Evolutionary conservation across 1,140 invertebrate species (phyloP).

Genomic region (Drosophila seguyi): DNA sequence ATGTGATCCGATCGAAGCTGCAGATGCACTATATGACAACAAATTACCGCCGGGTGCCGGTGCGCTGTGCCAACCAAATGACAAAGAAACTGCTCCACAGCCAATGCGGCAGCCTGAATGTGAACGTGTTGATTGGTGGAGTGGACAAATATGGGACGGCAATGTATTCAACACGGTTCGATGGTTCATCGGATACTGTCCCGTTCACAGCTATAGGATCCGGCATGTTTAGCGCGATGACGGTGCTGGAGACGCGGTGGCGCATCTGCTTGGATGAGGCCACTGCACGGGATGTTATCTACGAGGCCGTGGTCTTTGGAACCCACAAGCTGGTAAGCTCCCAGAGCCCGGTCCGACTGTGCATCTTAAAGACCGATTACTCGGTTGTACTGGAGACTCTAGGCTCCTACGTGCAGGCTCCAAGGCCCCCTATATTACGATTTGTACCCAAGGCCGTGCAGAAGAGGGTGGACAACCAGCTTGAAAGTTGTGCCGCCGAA

Average conservation of each 20-base stretch:
- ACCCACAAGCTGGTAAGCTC: not conserved
- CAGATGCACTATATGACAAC: not conserved
- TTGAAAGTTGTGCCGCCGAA: too few species aligned
- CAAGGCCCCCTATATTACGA: too few species aligned
- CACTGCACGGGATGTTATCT: not conserved
- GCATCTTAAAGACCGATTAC: not conserved
- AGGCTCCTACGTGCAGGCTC: too few species aligned
- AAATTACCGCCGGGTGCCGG: not conserved
- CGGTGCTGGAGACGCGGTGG: not conserved
- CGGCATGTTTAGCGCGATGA: not conserved
- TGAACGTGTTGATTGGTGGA: not conserved
- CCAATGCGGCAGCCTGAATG: not conserved
- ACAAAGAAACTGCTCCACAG: not conserved
- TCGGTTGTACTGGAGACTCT: not conserved
- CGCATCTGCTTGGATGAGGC: not conserved
- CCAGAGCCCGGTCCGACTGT: not conserved
- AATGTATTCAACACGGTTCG: not conserved
- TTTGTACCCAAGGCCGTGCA: too few species aligned
- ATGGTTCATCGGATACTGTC: not conserved
- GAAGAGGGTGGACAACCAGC: not conserved
- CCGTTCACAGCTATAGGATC: not conserved
- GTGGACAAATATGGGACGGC: not conserved
- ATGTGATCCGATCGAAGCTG: not conserved
- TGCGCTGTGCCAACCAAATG: not conserved
- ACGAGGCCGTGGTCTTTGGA: not conserved